Percentiles rank a stretch among this genome's conserved stretches.
phyloP scores from a whole-genome alignment of 2,797 vertebrate species.

The Xenentodon cancila region DNA sequence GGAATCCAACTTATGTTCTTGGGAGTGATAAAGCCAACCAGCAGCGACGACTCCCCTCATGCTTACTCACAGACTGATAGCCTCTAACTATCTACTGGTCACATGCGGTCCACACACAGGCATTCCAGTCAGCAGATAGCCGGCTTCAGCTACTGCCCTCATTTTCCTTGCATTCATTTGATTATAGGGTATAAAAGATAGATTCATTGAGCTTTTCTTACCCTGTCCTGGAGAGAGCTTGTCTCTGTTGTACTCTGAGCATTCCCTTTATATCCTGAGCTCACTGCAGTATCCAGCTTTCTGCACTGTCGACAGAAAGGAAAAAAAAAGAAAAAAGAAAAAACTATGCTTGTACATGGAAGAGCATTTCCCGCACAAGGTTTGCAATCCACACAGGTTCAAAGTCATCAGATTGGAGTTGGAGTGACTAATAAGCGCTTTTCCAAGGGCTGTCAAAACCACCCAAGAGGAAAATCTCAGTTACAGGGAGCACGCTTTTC shows the following conservation, averaged over 20 bases:
- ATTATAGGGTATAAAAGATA: conserved; percentile 53
- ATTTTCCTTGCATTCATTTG: conserved; percentile 54
- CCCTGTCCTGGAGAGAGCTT: conserved; percentile 64
- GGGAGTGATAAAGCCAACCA: conserved; percentile 59
- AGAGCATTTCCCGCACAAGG: conserved; percentile 58
- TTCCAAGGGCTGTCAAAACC: conserved; percentile 46
- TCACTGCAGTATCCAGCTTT: conserved; percentile 69
- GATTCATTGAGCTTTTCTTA: conserved; percentile 67
- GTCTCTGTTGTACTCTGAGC: conserved; percentile 45
- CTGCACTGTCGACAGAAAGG: conserved; percentile 57
- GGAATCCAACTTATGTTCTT: conserved; percentile 59
- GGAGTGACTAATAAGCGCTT: conserved; percentile 47
- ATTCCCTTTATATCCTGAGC: conserved; percentile 66
- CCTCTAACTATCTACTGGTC: conserved; percentile 58
- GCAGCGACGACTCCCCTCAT: conserved; percentile 44
- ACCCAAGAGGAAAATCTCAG: conserved; percentile 44
- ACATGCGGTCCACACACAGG: conserved; percentile 54
- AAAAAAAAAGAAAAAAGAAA: conserved; percentile 26
- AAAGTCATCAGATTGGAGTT: conserved; percentile 26
- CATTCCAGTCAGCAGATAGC: conserved; percentile 72
- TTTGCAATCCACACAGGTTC: conserved; percentile 62
- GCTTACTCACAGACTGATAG: conserved; percentile 49
- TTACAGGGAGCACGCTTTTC: conserved; percentile 21
- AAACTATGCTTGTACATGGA: conserved; percentile 27
- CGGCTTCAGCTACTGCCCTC: conserved; percentile 42